A percentile compares a stretch with the other conserved stretches of the same genome.
Conservation (phyloP, 64 coral and sea anemone species). For the Hydrozoanthus tunicans region DNA sequence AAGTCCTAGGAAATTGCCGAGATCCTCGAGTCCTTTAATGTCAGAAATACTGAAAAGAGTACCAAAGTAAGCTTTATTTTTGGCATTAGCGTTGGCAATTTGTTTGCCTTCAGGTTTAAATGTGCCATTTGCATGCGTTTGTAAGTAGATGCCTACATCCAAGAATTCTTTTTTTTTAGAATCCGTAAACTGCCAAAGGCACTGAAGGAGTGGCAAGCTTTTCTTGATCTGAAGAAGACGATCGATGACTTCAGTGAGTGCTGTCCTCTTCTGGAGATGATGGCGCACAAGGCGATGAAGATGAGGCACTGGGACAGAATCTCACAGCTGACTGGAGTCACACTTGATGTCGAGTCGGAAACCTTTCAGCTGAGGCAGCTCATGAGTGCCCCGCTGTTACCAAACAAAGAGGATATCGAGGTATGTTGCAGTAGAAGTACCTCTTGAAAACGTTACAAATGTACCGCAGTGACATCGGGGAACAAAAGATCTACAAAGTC, state of each 20-base stretch:
- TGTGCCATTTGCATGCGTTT: too few relatives aligned
- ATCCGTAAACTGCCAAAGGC: conserved; percentile 97
- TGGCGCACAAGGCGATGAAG: conserved; percentile 99
- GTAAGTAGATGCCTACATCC: background rate
- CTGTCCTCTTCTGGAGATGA: conserved; percentile 98
- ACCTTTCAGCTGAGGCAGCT: conserved; percentile 92
- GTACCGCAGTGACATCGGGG: too few relatives aligned
- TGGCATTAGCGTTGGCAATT: background rate
- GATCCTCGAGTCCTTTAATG: too few relatives aligned
- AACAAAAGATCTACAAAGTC: too few relatives aligned
- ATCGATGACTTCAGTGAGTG: conserved; percentile 99
- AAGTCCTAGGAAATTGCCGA: too few relatives aligned
- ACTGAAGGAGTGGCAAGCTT: conserved; percentile 98
- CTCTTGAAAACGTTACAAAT: too few relatives aligned
- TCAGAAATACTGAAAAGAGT: too few relatives aligned
- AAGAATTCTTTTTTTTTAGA: conserved; percentile 40
- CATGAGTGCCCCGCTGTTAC: conserved; percentile 94
- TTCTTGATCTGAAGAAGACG: conserved; percentile 97
- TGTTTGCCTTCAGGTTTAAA: background rate
- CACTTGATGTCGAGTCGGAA: conserved; percentile 95
- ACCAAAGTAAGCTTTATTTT: too few relatives aligned
- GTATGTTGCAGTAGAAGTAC: conserved; percentile 2
- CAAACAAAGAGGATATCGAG: conserved; percentile 99
- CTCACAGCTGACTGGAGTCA: conserved; percentile 77
- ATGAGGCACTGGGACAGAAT: conserved; percentile 96